Conservation (phyloP, 1,140 invertebrate species). For the Drosophila sp. region DNA sequence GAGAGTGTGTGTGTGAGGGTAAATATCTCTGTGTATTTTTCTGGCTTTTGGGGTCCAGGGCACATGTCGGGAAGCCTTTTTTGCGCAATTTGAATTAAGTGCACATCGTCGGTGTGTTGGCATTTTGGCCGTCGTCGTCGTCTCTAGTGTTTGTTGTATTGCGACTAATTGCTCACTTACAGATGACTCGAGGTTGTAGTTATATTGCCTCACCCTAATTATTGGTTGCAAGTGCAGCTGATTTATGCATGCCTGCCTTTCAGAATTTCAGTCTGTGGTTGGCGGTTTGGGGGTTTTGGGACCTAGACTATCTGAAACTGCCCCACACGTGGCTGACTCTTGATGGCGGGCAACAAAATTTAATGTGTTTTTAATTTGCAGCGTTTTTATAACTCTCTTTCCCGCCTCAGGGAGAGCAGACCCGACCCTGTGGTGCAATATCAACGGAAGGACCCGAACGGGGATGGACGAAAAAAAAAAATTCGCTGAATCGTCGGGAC, state of each 20-base stretch:
- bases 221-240: constrained; percentile 44
- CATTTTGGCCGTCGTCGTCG: not conserved
- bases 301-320: constrained; percentile 39
- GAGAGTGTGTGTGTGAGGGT: not conserved
- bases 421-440: constrained; percentile 16
- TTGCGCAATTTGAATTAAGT: constrained; percentile 77
- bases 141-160: constrained; percentile 73
- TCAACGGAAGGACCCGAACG: constrained; percentile 8
- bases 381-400: constrained; percentile 48
- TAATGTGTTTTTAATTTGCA: constrained; percentile 75
- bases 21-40: constrained; percentile 9
- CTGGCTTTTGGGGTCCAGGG: constrained; percentile 5
- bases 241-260: constrained; percentile 37
- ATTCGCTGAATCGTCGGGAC: constrained; percentile 53
- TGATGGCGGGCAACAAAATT: constrained; percentile 50
- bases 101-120: constrained; percentile 32
- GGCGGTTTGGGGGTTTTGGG: not conserved
- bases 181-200: constrained; percentile 32
- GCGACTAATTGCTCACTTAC: constrained; percentile 76
- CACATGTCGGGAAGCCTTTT: constrained; percentile 26
- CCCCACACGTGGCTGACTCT: constrained; percentile 51
- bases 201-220: constrained; percentile 41
- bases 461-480: constrained; percentile 21
- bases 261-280: not conserved
- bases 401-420: constrained; percentile 7